These are phyloP conservation scores for Drosophila algonquin DNA, from an alignment of 2,888 invertebrate species.

Conservation along the genomic window DNA sequence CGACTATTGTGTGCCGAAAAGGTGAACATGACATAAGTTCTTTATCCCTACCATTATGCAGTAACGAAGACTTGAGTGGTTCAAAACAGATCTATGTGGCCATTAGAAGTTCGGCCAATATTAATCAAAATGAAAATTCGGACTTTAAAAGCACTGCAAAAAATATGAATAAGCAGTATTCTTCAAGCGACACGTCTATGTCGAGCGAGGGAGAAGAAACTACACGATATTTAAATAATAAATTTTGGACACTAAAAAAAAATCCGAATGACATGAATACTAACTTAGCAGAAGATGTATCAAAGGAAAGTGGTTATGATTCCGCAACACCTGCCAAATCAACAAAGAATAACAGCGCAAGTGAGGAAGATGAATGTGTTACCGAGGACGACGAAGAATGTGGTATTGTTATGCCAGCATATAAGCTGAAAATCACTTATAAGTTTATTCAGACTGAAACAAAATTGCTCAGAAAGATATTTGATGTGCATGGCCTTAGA, in stretches of 20 bases:
- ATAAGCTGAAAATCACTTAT: slow-evolving; percentile 89
- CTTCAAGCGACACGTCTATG: slow-evolving; percentile 82
- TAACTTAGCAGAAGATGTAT: slow-evolving; percentile 37
- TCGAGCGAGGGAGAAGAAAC: slow-evolving; percentile 81
- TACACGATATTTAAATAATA: slow-evolving; percentile 37
- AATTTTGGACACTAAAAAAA: slow-evolving; percentile 36
- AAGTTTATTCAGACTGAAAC: slow-evolving; percentile 93
- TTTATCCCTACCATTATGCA: slow-evolving; percentile 20
- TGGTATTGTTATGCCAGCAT: slow-evolving; percentile 86
- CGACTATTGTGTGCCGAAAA: neutral
- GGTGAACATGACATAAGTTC: slow-evolving; percentile 13
- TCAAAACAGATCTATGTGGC: slow-evolving; percentile 38
- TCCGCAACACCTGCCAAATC: slow-evolving; percentile 33
- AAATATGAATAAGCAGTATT: slow-evolving; percentile 62
- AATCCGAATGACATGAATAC: slow-evolving; percentile 32
- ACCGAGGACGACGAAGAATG: slow-evolving; percentile 72
- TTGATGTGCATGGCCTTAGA: slow-evolving; percentile 90
- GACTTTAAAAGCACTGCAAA: slow-evolving; percentile 28
- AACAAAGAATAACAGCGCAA: slow-evolving; percentile 40
- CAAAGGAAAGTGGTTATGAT: slow-evolving; percentile 52
- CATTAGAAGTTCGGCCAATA: slow-evolving; percentile 35
- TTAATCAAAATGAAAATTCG: slow-evolving; percentile 32
- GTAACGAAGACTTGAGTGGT: slow-evolving; percentile 29
- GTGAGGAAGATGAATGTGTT: slow-evolving; percentile 58
- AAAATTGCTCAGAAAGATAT: slow-evolving; percentile 89